Evolutionary conservation across 2,797 vertebrate species (phyloP).

Genomic region (Dendrocincla fuliginosa): DNA sequence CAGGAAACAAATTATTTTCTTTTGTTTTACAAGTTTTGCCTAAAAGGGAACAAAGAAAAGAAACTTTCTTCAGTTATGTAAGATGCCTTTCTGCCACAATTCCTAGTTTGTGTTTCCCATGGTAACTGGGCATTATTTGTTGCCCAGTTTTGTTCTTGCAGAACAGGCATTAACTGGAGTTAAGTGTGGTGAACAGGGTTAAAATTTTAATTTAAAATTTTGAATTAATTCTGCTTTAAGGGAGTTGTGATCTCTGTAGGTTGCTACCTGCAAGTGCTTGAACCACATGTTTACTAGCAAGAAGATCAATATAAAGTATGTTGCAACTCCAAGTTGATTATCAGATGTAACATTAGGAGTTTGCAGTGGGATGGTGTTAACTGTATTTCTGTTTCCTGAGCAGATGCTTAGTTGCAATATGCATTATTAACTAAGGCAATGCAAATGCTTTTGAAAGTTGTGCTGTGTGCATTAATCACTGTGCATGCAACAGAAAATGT

Average conservation of each 20-base stretch:
- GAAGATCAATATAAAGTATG: background rate
- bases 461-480: background rate
- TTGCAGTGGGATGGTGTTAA: background rate
- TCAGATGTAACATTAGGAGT: background rate
- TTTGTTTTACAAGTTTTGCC: background rate
- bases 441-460: background rate
- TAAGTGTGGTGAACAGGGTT: background rate
- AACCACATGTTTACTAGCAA: background rate
- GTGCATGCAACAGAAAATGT: background rate
- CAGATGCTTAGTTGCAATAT: background rate
- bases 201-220: background rate
- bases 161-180: background rate
- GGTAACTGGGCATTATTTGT: background rate
- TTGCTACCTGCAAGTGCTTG: background rate
- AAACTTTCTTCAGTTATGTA: background rate
- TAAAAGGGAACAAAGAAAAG: background rate
- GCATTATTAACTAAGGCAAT: background rate
- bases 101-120: background rate
- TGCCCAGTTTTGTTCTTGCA: background rate
- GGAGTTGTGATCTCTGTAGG: background rate
- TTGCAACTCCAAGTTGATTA: background rate
- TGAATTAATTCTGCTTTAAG: background rate
- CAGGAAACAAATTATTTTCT: background rate
- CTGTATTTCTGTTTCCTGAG: background rate
- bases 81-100: background rate